Percentiles rank a stretch among this genome's conserved stretches.
Evolutionary conservation across 2,113 vertebrate genomes (phyloP).

Genomic region (Microtus pennsylvanicus): DNA sequence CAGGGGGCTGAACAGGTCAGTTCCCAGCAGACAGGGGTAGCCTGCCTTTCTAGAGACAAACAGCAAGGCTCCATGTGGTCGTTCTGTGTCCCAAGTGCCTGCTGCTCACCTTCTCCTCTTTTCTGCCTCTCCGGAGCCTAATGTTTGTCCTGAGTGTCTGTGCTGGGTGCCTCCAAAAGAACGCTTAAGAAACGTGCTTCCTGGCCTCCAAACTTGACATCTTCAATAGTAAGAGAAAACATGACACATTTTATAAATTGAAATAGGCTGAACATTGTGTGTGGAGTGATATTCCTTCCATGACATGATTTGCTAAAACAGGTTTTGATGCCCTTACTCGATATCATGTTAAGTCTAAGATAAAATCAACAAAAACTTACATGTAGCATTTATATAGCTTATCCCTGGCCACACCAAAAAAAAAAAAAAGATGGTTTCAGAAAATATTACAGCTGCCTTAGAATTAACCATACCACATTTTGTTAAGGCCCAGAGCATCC

Average conservation of each 20-base stretch:
- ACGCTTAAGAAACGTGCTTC: background rate
- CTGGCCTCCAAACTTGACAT: background rate
- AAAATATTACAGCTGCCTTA: background rate
- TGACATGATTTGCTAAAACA: slow-evolving; percentile 33
- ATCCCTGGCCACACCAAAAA: background rate
- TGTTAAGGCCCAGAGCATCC: background rate
- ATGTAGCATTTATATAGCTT: background rate
- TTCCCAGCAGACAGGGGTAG: background rate
- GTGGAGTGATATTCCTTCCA: background rate
- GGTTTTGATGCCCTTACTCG: slow-evolving; percentile 23
- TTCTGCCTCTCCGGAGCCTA: background rate
- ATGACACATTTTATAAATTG: background rate
- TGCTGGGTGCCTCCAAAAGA: background rate
- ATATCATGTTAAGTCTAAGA: background rate
- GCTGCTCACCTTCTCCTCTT: background rate
- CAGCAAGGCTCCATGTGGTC: background rate
- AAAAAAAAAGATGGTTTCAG: background rate
- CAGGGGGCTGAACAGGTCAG: slow-evolving; percentile 12
- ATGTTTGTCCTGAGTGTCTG: background rate
- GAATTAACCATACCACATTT: background rate
- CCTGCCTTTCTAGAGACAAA: background rate
- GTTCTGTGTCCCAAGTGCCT: background rate
- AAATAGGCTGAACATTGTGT: background rate
- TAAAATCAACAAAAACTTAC: background rate
- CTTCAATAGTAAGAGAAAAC: background rate